Evolutionary conservation across 2,888 invertebrate species (phyloP), one percentile per base, ranked within the genome.

Genomic region (Odontomyia ornata): DNA sequence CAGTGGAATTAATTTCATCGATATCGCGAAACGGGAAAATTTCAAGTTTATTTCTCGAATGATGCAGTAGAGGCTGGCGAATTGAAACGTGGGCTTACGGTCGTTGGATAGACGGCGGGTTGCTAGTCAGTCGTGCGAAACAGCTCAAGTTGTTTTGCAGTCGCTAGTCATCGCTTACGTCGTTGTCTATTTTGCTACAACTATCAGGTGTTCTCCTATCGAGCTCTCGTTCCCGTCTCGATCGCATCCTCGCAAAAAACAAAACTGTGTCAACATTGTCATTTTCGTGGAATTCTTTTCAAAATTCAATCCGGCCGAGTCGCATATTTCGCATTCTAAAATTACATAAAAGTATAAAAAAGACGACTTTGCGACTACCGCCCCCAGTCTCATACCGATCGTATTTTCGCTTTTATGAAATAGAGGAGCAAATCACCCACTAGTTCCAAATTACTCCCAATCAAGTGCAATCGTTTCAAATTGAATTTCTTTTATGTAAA

Each of bases 371-470:
- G 27, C 64, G 64, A 13, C 28, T 13, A 15, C 27, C 7, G 27
- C n/a, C 30, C 64, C 57, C 64, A 7, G 60, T 52, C 60, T 60
- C 9, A 28, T 23, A 4, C 23, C 36, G 57, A 9, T n/a, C 4
- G 25, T 25, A 25, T 60, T 25, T 9, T 60, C 25, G 57, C 13
- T 60, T 60, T 60, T 21, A 60, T 11, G 18, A 60, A 60, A 60
- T 11, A 60, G 25, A 4, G 21, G 1, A 23, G 57, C 57, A 60
- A 60, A 60, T 60, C 57, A 18, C 13, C 15, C 5, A 13, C 15
- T 30, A 64, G 64, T 64, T 27, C 28, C 64, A 64, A 64, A 64
- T 64, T 64, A 64, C 64, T 64, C 64, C 64, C 64, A 60, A 30
- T 64, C 64, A 30, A 30, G 15, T 64, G 28, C 28, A 64, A n/a